Evolutionary conservation across 2,113 vertebrate species (phyloP).

Genomic region (Varanus komodoensis): DNA sequence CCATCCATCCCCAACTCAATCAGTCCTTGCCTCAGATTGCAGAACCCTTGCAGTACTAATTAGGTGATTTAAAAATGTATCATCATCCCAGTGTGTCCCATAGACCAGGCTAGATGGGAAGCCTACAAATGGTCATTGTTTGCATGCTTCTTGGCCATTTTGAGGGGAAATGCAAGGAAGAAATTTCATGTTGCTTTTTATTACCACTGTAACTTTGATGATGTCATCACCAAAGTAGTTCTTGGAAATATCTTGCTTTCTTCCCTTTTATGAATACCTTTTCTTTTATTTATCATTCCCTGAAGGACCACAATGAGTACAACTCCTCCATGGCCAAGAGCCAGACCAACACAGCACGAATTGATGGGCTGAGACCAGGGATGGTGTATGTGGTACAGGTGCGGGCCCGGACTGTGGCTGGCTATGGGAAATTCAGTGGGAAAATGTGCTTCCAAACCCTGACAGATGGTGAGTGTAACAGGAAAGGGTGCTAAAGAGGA

Average conservation of each 20-base stretch:
- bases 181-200: not conserved
- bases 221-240: not conserved
- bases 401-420: conserved; percentile 94
- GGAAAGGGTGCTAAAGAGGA: not conserved
- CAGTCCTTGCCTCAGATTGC: not conserved
- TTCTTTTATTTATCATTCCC: not conserved
- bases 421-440: conserved; percentile 98
- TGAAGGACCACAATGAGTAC: conserved; percentile 92
- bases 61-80: not conserved
- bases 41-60: not conserved
- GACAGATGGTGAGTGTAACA: conserved; percentile 88
- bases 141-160: not conserved
- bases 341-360: conserved; percentile 92
- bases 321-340: conserved; percentile 95
- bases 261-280: accelerated
- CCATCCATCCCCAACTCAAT: not conserved
- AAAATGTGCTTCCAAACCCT: conserved; percentile 99
- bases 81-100: not conserved
- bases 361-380: conserved; percentile 90
- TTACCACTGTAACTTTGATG: not conserved
- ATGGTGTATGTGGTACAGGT: conserved; percentile 97
- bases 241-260: not conserved
- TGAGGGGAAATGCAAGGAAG: not conserved
- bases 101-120: not conserved
- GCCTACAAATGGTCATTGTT: not conserved